Percentiles rank a stretch among this genome's conserved stretches.
Conservation (phyloP, 1,140 invertebrate genomes). For the Colletes gigas region DNA sequence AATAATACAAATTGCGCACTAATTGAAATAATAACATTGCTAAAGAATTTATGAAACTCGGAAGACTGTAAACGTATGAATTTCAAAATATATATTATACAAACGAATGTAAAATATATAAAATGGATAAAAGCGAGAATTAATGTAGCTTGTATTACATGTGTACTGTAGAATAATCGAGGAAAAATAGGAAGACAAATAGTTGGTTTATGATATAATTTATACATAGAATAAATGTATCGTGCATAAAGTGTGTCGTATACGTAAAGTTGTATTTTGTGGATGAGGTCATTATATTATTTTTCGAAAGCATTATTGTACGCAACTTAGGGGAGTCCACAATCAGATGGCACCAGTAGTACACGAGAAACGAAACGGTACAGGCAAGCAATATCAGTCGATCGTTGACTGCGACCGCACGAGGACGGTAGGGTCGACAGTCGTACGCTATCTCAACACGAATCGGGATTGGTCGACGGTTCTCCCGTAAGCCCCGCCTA, state of each 20-base stretch:
- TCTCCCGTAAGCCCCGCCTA: conserved; percentile 74
- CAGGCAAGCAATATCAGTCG: conserved; percentile 33
- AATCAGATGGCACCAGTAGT: conserved; percentile 51
- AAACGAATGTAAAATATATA: too few species aligned
- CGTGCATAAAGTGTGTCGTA: too few species aligned
- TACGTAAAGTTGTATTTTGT: neutral
- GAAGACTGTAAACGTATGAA: too few species aligned
- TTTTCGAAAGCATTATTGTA: neutral
- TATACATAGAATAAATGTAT: too few species aligned
- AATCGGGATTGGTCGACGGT: conserved; percentile 65
- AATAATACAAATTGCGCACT: too few species aligned
- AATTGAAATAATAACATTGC: too few species aligned
- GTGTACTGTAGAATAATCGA: neutral
- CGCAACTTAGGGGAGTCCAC: neutral
- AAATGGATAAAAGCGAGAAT: too few species aligned
- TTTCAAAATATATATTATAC: too few species aligned
- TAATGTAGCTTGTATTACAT: too few species aligned
- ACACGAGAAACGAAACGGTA: neutral
- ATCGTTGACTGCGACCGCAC: conserved; percentile 47
- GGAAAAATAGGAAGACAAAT: neutral
- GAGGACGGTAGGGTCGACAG: conserved; percentile 51
- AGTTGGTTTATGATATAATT: neutral
- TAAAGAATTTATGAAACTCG: too few species aligned
- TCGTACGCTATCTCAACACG: conserved; percentile 26
- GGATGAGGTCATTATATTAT: neutral